Conservation (phyloP, 2,113 vertebrate genomes). For the Callipepla californica region DNA sequence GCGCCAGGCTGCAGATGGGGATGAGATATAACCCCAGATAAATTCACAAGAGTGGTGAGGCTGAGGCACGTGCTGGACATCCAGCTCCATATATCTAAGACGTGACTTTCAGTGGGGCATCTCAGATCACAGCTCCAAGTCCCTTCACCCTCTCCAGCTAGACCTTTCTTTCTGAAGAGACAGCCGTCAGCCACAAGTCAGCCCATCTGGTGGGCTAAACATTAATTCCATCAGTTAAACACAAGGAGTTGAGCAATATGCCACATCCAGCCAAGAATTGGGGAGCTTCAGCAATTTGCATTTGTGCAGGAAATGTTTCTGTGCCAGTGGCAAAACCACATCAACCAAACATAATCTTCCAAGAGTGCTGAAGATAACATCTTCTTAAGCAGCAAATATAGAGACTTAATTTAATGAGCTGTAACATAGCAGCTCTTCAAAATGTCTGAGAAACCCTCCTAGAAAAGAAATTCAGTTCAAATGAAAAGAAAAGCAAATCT, state of each 20-base stretch:
- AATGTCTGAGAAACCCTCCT: conserved; percentile 2
- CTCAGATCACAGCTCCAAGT: background rate
- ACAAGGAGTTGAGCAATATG: background rate
- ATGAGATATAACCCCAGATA: background rate
- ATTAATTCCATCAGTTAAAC: conserved; percentile 20
- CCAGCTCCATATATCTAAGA: background rate
- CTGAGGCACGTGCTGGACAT: rapidly evolving
- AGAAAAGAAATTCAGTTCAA: background rate
- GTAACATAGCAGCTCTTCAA: conserved; percentile 5
- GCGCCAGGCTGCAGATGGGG: background rate
- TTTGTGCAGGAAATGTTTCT: conserved; percentile 34
- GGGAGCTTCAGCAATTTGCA: background rate
- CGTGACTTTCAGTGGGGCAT: background rate
- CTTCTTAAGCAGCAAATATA: conserved; percentile 37
- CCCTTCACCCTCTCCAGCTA: background rate
- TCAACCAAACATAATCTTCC: conserved; percentile 27
- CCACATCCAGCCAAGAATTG: background rate
- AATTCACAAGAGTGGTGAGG: background rate
- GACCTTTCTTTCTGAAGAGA: background rate
- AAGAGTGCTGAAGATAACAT: conserved; percentile 54
- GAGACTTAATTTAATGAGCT: conserved; percentile 33
- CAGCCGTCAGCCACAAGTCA: background rate
- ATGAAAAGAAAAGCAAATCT: background rate
- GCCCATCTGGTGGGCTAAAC: background rate
- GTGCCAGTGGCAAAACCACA: conserved; percentile 29